Evolutionary conservation across 2,113 vertebrate genomes (phyloP).

Genomic region (Seriola quinqueradiata): DNA sequence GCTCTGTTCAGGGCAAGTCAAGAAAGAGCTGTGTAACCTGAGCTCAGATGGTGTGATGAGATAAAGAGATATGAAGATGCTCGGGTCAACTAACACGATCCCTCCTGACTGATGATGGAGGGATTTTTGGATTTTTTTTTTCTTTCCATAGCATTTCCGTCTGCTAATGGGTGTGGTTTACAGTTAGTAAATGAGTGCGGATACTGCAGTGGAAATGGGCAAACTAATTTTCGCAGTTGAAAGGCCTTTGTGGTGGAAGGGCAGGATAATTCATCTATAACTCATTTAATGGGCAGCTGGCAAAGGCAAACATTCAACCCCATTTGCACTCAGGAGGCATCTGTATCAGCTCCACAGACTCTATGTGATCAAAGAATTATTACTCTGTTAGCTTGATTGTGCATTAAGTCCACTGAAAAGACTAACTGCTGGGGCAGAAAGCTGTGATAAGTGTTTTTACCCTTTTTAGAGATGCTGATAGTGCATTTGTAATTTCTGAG

Average conservation of each 20-base stretch:
- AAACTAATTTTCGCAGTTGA: conserved; percentile 45
- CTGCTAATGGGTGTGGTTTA: conserved; percentile 40
- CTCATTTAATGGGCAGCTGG: conserved; percentile 47
- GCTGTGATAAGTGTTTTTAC: neutral
- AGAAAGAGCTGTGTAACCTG: neutral
- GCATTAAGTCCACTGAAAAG: conserved; percentile 10
- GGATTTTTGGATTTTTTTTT: conserved; percentile 12
- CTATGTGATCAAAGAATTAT: neutral
- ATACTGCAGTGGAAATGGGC: conserved; percentile 61
- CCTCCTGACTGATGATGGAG: neutral
- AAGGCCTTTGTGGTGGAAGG: conserved; percentile 12
- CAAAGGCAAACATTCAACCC: conserved; percentile 8
- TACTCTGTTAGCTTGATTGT: neutral
- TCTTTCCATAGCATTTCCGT: conserved; percentile 50
- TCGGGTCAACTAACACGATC: neutral
- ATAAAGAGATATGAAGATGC: neutral
- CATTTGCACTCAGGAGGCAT: neutral
- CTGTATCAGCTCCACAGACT: neutral
- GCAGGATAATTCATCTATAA: conserved; percentile 52
- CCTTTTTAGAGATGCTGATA: conserved; percentile 14
- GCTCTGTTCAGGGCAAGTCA: neutral
- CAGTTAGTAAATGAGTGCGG: conserved; percentile 42
- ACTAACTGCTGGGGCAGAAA: neutral
- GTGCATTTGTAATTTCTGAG: conserved; percentile 15
- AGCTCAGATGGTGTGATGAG: neutral